A percentile compares a stretch with the other conserved stretches of the same genome.
Evolutionary conservation across 2,888 invertebrate species (phyloP).

Genomic region (Chironomus riparius): DNA sequence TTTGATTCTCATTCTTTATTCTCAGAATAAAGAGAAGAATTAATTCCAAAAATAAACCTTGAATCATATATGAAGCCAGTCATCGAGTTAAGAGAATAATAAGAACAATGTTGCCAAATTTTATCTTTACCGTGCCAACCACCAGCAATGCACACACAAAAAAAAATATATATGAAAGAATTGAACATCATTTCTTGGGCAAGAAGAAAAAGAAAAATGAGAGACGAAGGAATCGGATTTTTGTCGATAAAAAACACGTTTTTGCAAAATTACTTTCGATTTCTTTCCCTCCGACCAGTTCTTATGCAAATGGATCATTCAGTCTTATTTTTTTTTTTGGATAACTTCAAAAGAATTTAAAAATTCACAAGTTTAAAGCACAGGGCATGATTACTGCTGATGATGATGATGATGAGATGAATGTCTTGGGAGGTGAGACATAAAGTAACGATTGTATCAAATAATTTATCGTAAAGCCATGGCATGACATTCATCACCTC

Average conservation of each 20-base stretch:
- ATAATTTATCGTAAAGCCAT: neutral
- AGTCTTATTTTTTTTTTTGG: neutral
- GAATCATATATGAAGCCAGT: neutral
- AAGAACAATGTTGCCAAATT: conserved; percentile 1
- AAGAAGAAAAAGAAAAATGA: neutral
- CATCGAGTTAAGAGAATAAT: neutral
- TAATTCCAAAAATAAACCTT: neutral
- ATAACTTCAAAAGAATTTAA: neutral
- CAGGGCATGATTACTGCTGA: no score
- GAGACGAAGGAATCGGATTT: neutral
- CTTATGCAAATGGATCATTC: conserved; percentile 8
- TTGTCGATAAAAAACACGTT: conserved; percentile 2
- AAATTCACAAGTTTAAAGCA: neutral
- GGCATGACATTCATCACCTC: conserved; percentile 3
- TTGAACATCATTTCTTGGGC: neutral
- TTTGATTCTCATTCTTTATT: neutral
- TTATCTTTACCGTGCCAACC: neutral
- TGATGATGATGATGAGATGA: no score
- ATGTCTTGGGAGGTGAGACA: no score
- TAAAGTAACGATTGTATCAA: no score
- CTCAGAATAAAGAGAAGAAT: neutral
- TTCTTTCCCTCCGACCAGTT: conserved; percentile 1
- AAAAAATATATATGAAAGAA: neutral
- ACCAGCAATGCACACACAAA: neutral
- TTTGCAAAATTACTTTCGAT: conserved; percentile 4